A percentile compares a stretch with the other conserved stretches of the same genome.
phyloP scores from a whole-genome alignment of 2,113 vertebrate genomes.

The Zootoca vivipara region DNA sequence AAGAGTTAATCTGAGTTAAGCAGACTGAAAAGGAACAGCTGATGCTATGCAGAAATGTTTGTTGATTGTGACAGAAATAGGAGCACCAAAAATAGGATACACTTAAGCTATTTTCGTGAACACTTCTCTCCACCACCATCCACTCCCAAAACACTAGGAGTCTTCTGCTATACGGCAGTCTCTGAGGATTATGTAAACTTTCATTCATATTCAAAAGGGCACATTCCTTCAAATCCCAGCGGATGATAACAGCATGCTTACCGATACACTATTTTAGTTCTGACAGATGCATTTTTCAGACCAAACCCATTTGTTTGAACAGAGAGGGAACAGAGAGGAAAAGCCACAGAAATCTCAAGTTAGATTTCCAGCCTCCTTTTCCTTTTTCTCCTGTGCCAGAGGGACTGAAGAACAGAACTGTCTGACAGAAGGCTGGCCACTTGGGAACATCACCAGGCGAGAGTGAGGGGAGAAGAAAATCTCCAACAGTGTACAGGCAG shows the following conservation, averaged over 20 bases:
- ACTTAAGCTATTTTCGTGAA: background rate
- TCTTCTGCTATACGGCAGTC: background rate
- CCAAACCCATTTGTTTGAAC: background rate
- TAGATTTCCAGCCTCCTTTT: background rate
- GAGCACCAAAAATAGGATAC: background rate
- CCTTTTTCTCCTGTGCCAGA: background rate
- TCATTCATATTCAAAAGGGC: background rate
- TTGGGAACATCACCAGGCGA: background rate
- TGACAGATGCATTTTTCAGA: background rate
- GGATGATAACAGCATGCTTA: background rate
- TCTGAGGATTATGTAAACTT: slow-evolving; percentile 3
- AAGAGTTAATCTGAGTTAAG: background rate
- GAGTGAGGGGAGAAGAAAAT: background rate
- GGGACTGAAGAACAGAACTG: background rate
- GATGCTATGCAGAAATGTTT: slow-evolving; percentile 3
- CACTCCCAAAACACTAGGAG: background rate
- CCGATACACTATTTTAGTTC: background rate
- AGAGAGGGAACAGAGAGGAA: background rate
- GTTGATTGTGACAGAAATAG: background rate
- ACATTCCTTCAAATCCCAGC: background rate
- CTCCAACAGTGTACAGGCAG: background rate
- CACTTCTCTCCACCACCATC: background rate
- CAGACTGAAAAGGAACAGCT: background rate
- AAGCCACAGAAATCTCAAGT: background rate
- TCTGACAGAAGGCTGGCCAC: background rate